Base-by-base conservation (phyloP, 2,888 invertebrate species). In the Pristionchus exspectatus region DNA sequence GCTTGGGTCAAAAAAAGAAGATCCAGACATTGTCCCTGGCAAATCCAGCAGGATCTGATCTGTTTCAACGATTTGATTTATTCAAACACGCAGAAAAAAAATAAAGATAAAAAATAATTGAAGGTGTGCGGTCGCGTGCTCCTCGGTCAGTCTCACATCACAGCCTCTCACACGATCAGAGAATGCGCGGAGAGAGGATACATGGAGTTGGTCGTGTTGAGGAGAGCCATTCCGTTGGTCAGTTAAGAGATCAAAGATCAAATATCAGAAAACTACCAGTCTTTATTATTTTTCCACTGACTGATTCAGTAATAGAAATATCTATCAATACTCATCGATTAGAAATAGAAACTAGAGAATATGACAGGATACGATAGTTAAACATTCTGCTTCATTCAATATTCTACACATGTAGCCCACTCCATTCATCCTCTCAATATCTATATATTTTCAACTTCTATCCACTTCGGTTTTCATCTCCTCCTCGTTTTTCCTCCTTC, bases 131-230 rank as follows among this genome's bases (percentile, higher is more conserved):
- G 98, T 18, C 97, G 97, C 91, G 98, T 98, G 27, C 96, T 99
- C 86, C 97, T 98, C 95, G 98, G 98, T 90, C 96, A 98, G 94
- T 98, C 98, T 95, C 99, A 99, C 96, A 96, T 98, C 92, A 98
- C 98, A 95, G 98, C 98, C 33, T 98, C 98, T 0, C 97, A 97
- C 44, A 97, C 98, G 95, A 98, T 99, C 95, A 98, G 98, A 96
- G 93, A 94, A 84, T 94, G 93, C 87, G 92, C 91, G 24, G 91
- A 91, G 33, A 91, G 90, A 56, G 92, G 92, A 81, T 92, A 92
- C 69, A 91, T 95, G 81, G 93, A 92, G 88, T 91, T 93, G 77
- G 90, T 92, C 83, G 84, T 93, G 81, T 59, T 90, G 30, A 90
- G 93, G 69, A 90, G 91, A 54, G 90, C 90, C 44, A 90, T 91